phyloP scores from a whole-genome alignment of 2,113 vertebrate species.

The Sturnus vulgaris region DNA sequence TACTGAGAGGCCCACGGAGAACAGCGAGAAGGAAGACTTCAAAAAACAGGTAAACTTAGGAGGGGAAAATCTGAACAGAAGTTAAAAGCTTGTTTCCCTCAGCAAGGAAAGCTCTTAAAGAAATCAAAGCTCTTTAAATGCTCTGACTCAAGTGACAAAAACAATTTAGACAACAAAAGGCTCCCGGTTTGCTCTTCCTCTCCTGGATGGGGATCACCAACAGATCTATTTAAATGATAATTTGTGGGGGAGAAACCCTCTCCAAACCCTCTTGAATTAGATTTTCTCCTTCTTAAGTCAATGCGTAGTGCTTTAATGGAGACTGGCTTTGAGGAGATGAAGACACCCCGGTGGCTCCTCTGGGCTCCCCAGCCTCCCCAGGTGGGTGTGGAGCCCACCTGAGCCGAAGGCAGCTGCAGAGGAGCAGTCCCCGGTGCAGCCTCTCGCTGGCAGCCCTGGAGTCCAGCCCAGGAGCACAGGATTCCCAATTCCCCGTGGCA shows the following conservation, averaged over 20 bases:
- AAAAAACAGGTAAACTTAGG: neutral
- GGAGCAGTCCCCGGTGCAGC: fast-evolving
- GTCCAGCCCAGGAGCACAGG: fast-evolving
- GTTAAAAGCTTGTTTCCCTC: slow-evolving; percentile 26
- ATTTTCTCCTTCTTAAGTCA: slow-evolving; percentile 27
- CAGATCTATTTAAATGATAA: slow-evolving; percentile 60
- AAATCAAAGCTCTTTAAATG: slow-evolving; percentile 51
- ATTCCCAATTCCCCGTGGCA: neutral
- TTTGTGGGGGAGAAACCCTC: neutral
- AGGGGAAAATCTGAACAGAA: neutral
- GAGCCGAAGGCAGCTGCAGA: neutral
- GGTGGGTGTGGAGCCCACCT: fast-evolving
- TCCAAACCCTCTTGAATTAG: slow-evolving; percentile 6
- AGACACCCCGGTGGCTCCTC: neutral
- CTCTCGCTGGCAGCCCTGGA: neutral
- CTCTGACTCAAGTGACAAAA: slow-evolving; percentile 51
- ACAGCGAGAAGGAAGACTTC: neutral
- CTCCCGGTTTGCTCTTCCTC: slow-evolving; percentile 4
- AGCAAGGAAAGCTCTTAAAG: slow-evolving; percentile 12
- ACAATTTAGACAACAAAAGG: slow-evolving; percentile 54
- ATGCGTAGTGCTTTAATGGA: neutral
- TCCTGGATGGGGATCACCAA: slow-evolving; percentile 6
- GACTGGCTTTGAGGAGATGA: neutral
- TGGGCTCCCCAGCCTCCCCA: neutral
- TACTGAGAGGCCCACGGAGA: neutral